Evolutionary conservation across 2,888 invertebrate species (phyloP), one percentile per base, ranked within the genome.

Genomic region (Pandemis corylana): DNA sequence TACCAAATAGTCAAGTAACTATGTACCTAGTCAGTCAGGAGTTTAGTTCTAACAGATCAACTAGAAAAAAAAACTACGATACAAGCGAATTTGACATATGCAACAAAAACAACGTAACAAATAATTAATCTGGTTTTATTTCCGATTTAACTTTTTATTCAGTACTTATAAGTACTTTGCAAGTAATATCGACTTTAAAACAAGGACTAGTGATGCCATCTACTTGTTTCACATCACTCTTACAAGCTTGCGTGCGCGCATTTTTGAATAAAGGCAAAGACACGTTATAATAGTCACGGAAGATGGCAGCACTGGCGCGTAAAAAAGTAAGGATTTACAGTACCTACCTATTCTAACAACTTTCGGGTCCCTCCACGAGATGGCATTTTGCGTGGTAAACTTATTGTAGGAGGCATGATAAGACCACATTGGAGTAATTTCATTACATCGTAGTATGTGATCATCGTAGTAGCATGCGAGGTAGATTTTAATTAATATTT

Each of bases 221-320:
- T 70, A 53, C 51, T 36, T 28, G 28, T 51, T 44, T 53, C 2
- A 62, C 15, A 0, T 28, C 15, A 51, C 12, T 15, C 0, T n/a
- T 13, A 36, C 5, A 42, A 61, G 41, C 41, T 53, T 7, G 44
- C 65, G 44, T 51, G 62, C 42, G 56, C 49, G 61, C 20, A 20
- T 44, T 12, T 10, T 2, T 4, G 12, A 42, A 10, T 49, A 7
- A 70, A 59, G 49, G 51, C 51, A n/a, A 56, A 7, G n/a, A 13
- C n/a, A 53, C 46, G 46, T 46, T 46, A 12, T 5, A 46, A 46
- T 46, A 46, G 46, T 13, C 7, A 2, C 46, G 20, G 7, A 12
- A 73, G 73, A 73, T 73, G 73, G 64, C 69, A 69, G 73, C 73
- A 73, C 73, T 73, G 28, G 4, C 46, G 13, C 36, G 6, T 7